Base-by-base conservation (phyloP, 2,113 vertebrate genomes). In the Xenotilapia leptura region DNA sequence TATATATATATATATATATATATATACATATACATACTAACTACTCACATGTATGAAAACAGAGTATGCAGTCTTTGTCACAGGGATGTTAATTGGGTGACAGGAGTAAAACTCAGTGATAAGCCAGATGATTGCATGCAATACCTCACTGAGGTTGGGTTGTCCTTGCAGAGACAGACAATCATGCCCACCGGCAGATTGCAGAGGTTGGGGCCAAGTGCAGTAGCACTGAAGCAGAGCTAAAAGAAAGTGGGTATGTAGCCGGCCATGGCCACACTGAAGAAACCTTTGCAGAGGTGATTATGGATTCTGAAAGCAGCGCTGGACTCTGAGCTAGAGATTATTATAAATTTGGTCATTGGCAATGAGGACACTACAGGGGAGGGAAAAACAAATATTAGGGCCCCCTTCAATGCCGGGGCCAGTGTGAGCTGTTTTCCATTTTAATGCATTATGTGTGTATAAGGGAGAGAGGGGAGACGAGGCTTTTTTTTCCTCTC, bases 281-380 rank as follows among this genome's bases (percentile, higher is more conserved):
- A 89, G 88, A 83, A 95, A 91, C 82, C 88, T 79, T 81, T 84
- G 87, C 53, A 26, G 81, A 84, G 94, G 94, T 96, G 95, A 96
- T 96, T 96, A 95, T 92, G 93, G 85, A 95, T 95, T 96, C 94
- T 86, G 94, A 93, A 92, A 91, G 93, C 92, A 90, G 90, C 31
- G n/a, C 92, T 86, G 87, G 94, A 94, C 91, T 96, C 93, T 84
- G 87, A 92, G 93, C 91, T 91, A 94, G 94, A 96, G 95, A 96
- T 96, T 95, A 96, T 95, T 95, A 95, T 95, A 96, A 96, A 96
- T 96, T 95, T 94, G 94, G 93, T 96, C 95, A 96, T 94, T 95
- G 96, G 93, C 94, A 95, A 96, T 94, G 94, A 95, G 95, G 93
- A 95, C 95, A 95, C 96, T 95, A 94, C 94, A 94, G 92, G 94